Conservation (phyloP, 2,888 invertebrate genomes). For the Pterostichus madidus region DNA sequence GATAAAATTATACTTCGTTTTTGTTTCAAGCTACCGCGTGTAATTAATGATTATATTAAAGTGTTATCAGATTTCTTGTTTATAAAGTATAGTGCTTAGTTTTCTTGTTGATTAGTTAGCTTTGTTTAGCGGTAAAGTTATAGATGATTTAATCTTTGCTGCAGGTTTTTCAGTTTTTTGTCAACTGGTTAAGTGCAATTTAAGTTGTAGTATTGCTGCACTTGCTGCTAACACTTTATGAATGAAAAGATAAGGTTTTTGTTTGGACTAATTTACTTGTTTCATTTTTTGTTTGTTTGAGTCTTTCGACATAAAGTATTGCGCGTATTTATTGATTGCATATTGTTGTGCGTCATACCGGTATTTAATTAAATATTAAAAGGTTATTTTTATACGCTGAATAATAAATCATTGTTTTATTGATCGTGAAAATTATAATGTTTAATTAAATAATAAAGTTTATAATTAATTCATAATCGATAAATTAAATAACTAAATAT, state of each 20-base stretch:
- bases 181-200: neutral
- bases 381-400: constrained; percentile 3
- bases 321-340: constrained; percentile 16
- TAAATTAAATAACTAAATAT: constrained; percentile 9
- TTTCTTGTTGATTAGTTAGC: constrained; percentile 24
- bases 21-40: constrained; percentile 51
- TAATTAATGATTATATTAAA: constrained; percentile 59
- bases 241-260: constrained; percentile 26
- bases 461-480: constrained; percentile 14
- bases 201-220: constrained; percentile 11
- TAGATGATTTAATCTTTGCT: constrained; percentile 33
- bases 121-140: constrained; percentile 27
- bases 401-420: constrained; percentile 38
- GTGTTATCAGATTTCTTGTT: constrained; percentile 57
- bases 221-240: constrained; percentile 16
- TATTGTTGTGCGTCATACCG: constrained; percentile 14
- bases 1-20: constrained; percentile 55
- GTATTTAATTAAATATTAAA: constrained; percentile 47
- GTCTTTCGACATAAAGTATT: neutral
- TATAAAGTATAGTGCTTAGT: constrained; percentile 37
- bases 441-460: constrained; percentile 11
- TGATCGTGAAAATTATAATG: constrained; percentile 21
- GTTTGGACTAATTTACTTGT: constrained; percentile 2
- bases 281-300: neutral
- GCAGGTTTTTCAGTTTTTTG: constrained; percentile 19